Conservation (phyloP, 2,888 invertebrate species). For the Cheilosia scutellata region DNA sequence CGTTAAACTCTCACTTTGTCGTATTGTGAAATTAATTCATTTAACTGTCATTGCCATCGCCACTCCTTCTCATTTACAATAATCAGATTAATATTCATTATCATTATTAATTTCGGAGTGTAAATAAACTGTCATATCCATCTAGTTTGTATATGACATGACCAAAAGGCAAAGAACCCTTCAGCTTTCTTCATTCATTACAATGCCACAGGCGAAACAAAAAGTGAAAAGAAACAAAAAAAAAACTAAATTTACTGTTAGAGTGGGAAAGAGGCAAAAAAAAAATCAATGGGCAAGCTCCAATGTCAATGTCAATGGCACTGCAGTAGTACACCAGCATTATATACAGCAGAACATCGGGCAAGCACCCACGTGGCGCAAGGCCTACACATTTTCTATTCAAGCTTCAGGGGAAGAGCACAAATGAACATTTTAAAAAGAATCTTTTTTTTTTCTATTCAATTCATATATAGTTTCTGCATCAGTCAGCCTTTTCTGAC, state of each 20-base stretch:
- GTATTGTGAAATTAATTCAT: conserved; percentile 4
- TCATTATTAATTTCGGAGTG: conserved; percentile 25
- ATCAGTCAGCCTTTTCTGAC: conserved; percentile 44
- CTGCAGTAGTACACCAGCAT: conserved; percentile 26
- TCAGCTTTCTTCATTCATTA: conserved; percentile 1
- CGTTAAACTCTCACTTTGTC: neutral
- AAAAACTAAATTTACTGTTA: conserved; percentile 15
- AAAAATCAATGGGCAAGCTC: conserved; percentile 59
- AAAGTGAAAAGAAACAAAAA: conserved; percentile 17
- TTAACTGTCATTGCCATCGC: conserved; percentile 5
- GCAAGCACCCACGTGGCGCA: conserved; percentile 49
- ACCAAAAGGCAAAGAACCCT: conserved; percentile 40
- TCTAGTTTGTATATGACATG: conserved; percentile 18
- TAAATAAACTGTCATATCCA: conserved; percentile 15
- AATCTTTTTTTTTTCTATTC: neutral
- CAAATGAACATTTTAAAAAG: conserved; percentile 30
- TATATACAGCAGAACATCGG: conserved; percentile 19
- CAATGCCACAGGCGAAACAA: conserved; percentile 5
- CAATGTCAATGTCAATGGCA: conserved; percentile 74
- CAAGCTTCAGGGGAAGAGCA: conserved; percentile 8
- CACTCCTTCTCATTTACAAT: neutral
- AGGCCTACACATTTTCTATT: conserved; percentile 40
- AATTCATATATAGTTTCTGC: conserved; percentile 23
- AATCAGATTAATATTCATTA: conserved; percentile 34
- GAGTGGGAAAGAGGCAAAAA: neutral